phyloP scores from a whole-genome alignment of 2,888 invertebrate species.

The Melieria omissa region DNA sequence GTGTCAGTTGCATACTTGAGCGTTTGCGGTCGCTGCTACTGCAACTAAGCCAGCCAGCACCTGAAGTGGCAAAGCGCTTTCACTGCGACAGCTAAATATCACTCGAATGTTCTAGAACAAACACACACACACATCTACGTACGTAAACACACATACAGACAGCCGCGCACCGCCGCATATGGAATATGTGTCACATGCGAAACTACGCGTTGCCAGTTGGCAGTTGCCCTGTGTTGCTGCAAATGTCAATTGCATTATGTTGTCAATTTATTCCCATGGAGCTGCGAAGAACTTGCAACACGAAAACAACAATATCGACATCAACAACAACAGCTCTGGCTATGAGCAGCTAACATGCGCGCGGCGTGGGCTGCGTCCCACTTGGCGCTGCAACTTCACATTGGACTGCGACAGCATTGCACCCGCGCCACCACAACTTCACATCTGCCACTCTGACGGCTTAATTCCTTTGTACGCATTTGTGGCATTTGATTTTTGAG shows the following conservation, averaged over 20 bases:
- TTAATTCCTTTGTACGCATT: background rate
- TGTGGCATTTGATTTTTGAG: no score
- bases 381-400: no score
- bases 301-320: background rate
- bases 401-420: no score
- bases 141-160: background rate
- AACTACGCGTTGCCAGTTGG: background rate
- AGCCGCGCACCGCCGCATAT: background rate
- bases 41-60: no score
- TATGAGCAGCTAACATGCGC: no score
- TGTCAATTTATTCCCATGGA: background rate
- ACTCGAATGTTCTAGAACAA: no score
- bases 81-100: no score
- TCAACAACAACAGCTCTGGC: background rate
- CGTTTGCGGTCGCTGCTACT: no score
- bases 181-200: background rate
- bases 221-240: background rate
- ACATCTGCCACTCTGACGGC: background rate
- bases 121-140: background rate
- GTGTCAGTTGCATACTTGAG: no score
- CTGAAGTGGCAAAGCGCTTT: no score
- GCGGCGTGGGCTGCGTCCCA: no score
- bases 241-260: conserved; percentile 4
- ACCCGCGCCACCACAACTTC: no score
- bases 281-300: background rate